Evolutionary conservation across 2,113 vertebrate genomes (phyloP).

Genomic region (Sturnira hondurensis): DNA sequence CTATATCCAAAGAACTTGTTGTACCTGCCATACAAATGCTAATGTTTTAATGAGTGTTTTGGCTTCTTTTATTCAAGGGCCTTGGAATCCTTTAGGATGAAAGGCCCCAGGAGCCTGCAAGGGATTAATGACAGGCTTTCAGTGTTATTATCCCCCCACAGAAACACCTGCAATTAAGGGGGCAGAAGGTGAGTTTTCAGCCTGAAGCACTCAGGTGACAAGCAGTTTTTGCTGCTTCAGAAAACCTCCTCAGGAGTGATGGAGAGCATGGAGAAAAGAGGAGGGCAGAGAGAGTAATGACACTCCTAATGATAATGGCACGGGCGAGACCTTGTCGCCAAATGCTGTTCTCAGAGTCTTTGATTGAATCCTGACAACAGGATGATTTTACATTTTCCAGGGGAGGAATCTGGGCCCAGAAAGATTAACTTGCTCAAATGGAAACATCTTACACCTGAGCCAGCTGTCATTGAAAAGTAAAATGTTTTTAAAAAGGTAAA

Average conservation of each 20-base stretch:
- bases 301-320: background rate
- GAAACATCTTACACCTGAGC: background rate
- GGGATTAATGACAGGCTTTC: constrained; percentile 20
- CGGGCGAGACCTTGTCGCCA: background rate
- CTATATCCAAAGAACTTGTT: background rate
- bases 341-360: background rate
- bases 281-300: background rate
- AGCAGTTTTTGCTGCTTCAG: background rate
- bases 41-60: constrained; percentile 58
- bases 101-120: constrained; percentile 31
- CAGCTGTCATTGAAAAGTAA: background rate
- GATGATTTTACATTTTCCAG: background rate
- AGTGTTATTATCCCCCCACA: constrained; percentile 40
- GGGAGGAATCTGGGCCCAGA: background rate
- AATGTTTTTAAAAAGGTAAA: background rate
- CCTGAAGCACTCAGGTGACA: background rate
- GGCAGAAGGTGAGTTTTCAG: constrained; percentile 41
- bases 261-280: background rate
- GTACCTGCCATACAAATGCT: background rate
- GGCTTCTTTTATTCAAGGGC: constrained; percentile 43
- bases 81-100: constrained; percentile 50
- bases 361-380: background rate
- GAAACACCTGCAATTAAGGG: constrained; percentile 12
- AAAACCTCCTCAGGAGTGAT: constrained; percentile 13
- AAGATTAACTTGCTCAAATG: background rate